Evolutionary conservation across 1,140 invertebrate species (phyloP).

Genomic region (Drosophila elegans): DNA sequence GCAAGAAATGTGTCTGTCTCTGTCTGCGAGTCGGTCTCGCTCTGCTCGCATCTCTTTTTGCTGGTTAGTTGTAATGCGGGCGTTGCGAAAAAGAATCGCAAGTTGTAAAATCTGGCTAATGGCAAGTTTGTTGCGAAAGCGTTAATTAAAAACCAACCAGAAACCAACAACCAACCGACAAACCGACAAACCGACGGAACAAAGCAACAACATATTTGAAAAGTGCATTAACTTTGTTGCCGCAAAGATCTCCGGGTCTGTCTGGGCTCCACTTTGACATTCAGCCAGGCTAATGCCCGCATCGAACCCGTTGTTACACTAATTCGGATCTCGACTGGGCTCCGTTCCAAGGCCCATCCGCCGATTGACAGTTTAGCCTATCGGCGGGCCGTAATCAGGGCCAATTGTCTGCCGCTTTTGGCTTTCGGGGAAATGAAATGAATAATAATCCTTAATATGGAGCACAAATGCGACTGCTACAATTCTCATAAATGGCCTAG

Average conservation of each 20-base stretch:
- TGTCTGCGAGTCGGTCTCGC: conserved; percentile 10
- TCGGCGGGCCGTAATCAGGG: conserved; percentile 60
- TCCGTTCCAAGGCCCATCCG: conserved; percentile 5
- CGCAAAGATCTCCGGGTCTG: conserved; percentile 32
- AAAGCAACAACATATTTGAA: conserved; percentile 33
- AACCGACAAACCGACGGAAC: conserved; percentile 13
- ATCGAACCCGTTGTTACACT: conserved; percentile 61
- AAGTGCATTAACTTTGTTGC: conserved; percentile 71
- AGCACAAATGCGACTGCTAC: conserved; percentile 73
- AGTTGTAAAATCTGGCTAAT: conserved; percentile 82
- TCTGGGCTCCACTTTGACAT: conserved; percentile 41
- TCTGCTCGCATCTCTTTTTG: conserved; percentile 31
- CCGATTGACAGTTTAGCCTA: conserved; percentile 75
- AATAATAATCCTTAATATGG: conserved; percentile 80
- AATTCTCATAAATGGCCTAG: conserved; percentile 73
- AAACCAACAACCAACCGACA: neutral
- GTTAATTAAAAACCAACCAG: conserved; percentile 72
- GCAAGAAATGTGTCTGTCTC: conserved; percentile 43
- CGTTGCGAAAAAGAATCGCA: conserved; percentile 74
- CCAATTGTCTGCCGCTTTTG: conserved; percentile 75
- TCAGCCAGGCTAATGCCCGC: conserved; percentile 14
- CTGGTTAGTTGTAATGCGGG: conserved; percentile 76
- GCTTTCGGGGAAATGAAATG: conserved; percentile 55
- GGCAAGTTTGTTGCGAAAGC: conserved; percentile 80
- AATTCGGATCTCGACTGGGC: conserved; percentile 49